Base-by-base conservation (phyloP, 2,113 vertebrate genomes). In the Phrynosoma blainvillii region DNA sequence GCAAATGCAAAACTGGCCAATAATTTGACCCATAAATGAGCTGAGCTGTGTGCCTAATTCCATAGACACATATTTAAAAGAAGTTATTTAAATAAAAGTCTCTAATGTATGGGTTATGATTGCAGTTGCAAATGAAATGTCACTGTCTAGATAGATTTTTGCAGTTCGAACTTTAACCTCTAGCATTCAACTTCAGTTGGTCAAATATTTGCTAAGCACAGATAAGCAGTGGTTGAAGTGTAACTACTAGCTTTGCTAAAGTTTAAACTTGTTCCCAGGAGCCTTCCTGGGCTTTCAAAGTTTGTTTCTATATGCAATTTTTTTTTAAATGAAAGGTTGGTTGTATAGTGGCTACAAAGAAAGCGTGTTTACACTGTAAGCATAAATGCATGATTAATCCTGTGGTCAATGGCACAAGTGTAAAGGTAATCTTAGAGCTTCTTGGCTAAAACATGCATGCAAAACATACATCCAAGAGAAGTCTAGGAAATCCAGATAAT, bases 141-240 rank as follows among this genome's bases (percentile, higher is more conserved):
- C 27, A 9, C 40, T 85, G 10, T 23, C 11, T 11, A 47, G 12
- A 7, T 40, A 21, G 2, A 12, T 59, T 84, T 90, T 82, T 89
- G 74, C 82, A 92, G 78, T 80, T 82, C 94, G 92, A 87, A 79
- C 86, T 90, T 84, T 90, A 94, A 95, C 92, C 95, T 96, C 96
- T 96, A 90, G 94, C 88, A 95, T 94, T 95, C 89, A 86, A 81
- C 85, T 92, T 92, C 88, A 89, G 16, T 76, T 93, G 84, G 36
- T 84, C 92, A 94, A 94, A 95, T 94, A 94, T 95, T 97, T 94
- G 82, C 85, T 85, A 84, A 82, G 56, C 30, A 59, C 70, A 47
- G n/a, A 65, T 92, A 93, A 84, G 82, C 85, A 65, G 79, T 84
- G 84, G 94, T 96, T 97, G 95, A 95, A 95, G 84, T 89, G 23